Percentiles rank a stretch among this genome's conserved stretches.
Conservation (phyloP, 2,113 vertebrate genomes). For the Plectropomus leopardus region DNA sequence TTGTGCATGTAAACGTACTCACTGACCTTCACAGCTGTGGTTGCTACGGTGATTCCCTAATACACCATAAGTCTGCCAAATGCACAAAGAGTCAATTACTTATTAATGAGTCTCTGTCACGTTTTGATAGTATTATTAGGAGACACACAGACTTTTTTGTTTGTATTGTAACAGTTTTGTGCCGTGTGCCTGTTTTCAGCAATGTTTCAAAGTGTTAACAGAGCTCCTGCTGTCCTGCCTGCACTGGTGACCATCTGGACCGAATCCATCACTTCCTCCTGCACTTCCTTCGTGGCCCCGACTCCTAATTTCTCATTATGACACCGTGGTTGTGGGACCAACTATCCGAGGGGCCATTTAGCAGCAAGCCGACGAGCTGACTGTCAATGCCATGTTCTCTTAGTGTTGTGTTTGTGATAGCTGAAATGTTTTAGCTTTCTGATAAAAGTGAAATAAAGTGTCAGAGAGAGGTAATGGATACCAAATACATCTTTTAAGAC, state of each 20-base stretch:
- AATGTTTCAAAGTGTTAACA: slow-evolving; percentile 59
- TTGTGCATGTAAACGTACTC: too few species aligned
- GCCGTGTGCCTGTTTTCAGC: slow-evolving; percentile 22
- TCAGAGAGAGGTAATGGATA: not conserved
- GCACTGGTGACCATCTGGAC: slow-evolving; percentile 71
- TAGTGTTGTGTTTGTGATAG: not conserved
- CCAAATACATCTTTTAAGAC: not conserved
- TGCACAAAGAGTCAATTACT: not conserved
- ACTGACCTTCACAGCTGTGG: slow-evolving; percentile 5
- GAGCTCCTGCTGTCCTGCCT: slow-evolving; percentile 59
- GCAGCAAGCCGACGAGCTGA: not conserved
- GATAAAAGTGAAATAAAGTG: not conserved
- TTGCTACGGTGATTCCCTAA: not conserved
- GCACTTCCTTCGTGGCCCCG: slow-evolving; percentile 35
- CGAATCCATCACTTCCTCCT: slow-evolving; percentile 68
- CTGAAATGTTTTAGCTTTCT: not conserved
- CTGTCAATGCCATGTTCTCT: not conserved
- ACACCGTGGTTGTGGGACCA: slow-evolving; percentile 25
- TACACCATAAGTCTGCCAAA: not conserved
- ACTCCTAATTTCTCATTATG: slow-evolving; percentile 61
- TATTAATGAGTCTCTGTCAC: slow-evolving; percentile 15
- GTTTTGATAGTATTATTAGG: slow-evolving; percentile 19
- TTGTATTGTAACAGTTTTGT: slow-evolving; percentile 32
- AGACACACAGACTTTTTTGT: slow-evolving; percentile 24
- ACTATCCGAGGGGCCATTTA: not conserved